Base-by-base conservation (phyloP, 2,888 invertebrate genomes). In the Chrysotoxum bicinctum region DNA sequence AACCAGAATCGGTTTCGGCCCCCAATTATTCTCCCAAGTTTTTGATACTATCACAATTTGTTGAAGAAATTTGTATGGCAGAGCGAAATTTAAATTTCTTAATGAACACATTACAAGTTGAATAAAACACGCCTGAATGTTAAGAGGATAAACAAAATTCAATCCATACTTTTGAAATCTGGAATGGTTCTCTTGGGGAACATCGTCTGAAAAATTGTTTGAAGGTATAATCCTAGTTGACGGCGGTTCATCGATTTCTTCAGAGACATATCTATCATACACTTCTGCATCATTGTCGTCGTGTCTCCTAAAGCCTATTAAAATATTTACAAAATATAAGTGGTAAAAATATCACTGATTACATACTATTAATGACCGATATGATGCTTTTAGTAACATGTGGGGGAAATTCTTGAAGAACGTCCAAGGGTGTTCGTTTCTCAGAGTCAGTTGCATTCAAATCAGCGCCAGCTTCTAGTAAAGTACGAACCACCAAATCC, bases 311-410 rank as follows among this genome's bases (percentile, higher is more conserved):
- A 89, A 89, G 62, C 88, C 90, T 90, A 26, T 23, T 56, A 32
- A 77, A 26, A 32, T 19, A 32, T 30, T 5, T 2, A 3, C 3
- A 32, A 30, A 16, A 26, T 7, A 30, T 6, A 2, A 12, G 10
- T 14, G 0, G 1, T 6, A 6, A 40, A 21, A 4, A 30, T 12
- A 21, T 12, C 1, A 19, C 45, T 1, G 9, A 3, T 14, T 73
- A 93, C 94, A 93, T 93, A 97, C 97, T 95, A 93, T 95, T 95
- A 89, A 98, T 96, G 88, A 97, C 95, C 88, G 95, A 95, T 87
- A 96, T 95, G 87, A 98, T 97, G 90, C 97, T 96, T 89, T 96
- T 96, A 8, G 97, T 96, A 2, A 97, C 97, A 89, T 97, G 96
- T 35, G 96, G 95, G n/a, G 97, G 96, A 91, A 97, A 97, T 89